These are phyloP conservation scores for Alectura lathami DNA, from an alignment of 2,113 vertebrate species.

Conservation along the genomic window DNA sequence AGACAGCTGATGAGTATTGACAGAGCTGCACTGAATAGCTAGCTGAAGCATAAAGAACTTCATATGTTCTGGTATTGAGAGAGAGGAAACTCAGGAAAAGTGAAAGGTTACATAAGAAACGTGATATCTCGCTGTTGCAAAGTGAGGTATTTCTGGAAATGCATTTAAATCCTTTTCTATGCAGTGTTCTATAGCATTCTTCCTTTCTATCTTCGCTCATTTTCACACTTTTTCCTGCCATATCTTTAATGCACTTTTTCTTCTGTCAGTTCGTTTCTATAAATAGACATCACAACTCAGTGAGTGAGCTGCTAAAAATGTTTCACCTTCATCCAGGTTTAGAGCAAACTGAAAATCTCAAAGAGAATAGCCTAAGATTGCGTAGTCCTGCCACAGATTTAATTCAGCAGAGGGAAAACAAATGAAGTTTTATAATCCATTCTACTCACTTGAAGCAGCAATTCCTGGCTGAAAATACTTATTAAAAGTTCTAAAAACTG, in stretches of 20 bases:
- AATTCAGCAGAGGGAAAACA: not conserved
- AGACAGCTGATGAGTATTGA: not conserved
- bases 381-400: not conserved
- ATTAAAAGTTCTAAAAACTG: not conserved
- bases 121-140: not conserved
- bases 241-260: not conserved
- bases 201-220: not conserved
- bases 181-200: not conserved
- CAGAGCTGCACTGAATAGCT: not conserved
- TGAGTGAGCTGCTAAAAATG: not conserved
- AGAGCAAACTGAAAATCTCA: not conserved
- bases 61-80: not conserved
- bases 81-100: not conserved
- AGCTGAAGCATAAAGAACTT: not conserved
- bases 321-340: not conserved
- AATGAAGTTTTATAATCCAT: not conserved
- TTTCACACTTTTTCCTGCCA: not conserved
- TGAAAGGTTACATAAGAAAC: not conserved
- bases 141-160: not conserved
- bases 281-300: not conserved
- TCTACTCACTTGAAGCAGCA: not conserved
- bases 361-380: not conserved
- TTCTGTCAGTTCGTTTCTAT: not conserved
- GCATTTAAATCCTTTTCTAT: not conserved
- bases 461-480: not conserved